These are phyloP conservation scores for Diplazon laetatorius DNA, from an alignment of 2,888 invertebrate genomes.

Conservation along the genomic window DNA sequence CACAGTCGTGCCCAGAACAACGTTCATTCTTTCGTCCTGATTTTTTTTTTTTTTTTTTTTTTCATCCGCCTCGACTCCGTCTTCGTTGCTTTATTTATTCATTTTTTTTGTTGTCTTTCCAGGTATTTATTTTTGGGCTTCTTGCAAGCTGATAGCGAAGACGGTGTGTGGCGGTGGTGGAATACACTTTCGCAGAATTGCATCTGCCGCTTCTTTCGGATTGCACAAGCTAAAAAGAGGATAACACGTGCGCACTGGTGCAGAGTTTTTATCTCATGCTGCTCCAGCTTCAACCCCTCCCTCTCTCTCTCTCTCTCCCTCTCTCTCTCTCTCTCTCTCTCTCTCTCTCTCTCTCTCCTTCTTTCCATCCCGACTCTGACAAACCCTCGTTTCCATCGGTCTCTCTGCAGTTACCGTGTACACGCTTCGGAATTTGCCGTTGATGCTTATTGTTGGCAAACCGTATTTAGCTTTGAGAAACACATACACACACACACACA, in stretches of 20 bases:
- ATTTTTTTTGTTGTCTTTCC: too few species aligned
- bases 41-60: constrained; percentile 28
- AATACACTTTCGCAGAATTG: constrained; percentile 33
- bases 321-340: too few species aligned
- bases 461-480: neutral
- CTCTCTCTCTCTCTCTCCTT: too few species aligned
- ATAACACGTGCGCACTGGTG: neutral
- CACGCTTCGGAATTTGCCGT: neutral
- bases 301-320: neutral
- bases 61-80: constrained; percentile 30
- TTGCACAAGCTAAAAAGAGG: neutral
- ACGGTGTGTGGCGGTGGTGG: constrained; percentile 27
- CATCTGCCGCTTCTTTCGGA: constrained; percentile 14
- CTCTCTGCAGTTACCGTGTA: too few species aligned
- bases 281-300: neutral
- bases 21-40: constrained; percentile 5
- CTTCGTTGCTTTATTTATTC: too few species aligned
- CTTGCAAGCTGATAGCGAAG: too few species aligned
- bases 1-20: constrained; percentile 31
- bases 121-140: too few species aligned
- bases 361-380: too few species aligned
- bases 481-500: too few species aligned
- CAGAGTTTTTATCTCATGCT: neutral
- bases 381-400: too few species aligned
- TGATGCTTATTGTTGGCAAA: neutral